A percentile compares a stretch with the other conserved stretches of the same genome.
phyloP scores from a whole-genome alignment of 2,797 vertebrate species.

The Erethizon dorsatum region DNA sequence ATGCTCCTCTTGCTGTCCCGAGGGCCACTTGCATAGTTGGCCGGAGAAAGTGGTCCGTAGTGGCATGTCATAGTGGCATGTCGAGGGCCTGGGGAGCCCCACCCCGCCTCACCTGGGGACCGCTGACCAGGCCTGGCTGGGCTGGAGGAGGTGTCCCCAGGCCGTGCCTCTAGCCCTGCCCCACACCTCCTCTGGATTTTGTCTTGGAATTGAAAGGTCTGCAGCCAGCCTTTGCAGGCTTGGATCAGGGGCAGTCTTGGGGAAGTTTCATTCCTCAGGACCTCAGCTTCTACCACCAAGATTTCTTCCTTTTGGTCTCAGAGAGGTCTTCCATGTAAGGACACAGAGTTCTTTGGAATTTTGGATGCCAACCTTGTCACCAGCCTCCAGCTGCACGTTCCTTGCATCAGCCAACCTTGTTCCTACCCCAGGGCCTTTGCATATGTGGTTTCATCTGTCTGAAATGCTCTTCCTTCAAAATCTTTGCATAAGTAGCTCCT shows the following conservation, averaged over 20 bases:
- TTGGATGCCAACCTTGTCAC: not conserved
- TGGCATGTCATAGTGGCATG: constrained; percentile 60
- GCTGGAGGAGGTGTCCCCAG: not conserved
- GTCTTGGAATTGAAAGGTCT: not conserved
- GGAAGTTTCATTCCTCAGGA: not conserved
- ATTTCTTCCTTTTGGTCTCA: not conserved
- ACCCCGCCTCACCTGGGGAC: not conserved
- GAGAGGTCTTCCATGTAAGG: not conserved
- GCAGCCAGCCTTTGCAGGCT: not conserved
- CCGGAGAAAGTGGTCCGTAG: constrained; percentile 27
- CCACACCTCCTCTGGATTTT: not conserved
- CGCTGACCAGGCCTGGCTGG: not conserved
- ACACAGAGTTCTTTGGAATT: not conserved
- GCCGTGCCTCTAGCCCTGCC: not conserved
- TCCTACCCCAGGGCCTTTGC: not conserved
- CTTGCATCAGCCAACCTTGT: not conserved
- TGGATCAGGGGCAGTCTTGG: not conserved
- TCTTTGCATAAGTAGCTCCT: not conserved
- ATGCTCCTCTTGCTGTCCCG: constrained; percentile 22
- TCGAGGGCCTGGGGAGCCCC: constrained; percentile 5
- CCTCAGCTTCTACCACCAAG: not conserved
- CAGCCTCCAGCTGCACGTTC: not conserved
- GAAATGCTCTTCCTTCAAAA: not conserved
- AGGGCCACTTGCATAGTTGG: constrained; percentile 84
- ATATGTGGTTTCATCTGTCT: not conserved